phyloP scores from a whole-genome alignment of 2,797 vertebrate species.

The Lepus oiostolus region DNA sequence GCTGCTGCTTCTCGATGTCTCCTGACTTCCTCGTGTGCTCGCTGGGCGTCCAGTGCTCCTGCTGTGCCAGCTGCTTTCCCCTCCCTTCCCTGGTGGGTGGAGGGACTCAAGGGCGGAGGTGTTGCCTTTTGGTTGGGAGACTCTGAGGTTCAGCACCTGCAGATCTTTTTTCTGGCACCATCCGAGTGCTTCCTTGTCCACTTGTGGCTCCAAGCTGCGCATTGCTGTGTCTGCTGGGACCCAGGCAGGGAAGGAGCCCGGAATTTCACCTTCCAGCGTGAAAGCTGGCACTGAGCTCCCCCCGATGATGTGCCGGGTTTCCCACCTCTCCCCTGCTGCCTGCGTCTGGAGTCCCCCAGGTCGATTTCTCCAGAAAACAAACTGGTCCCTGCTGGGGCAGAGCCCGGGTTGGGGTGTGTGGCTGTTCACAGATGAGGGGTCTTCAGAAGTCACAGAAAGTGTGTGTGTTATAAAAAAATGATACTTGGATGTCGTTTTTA shows the following conservation, averaged over 20 bases:
- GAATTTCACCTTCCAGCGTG: neutral
- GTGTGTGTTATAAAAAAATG: too few relatives aligned
- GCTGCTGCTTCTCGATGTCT: neutral
- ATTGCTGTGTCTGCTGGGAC: neutral
- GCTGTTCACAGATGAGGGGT: rapidly evolving
- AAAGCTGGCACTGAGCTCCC: neutral
- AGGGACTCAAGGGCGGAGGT: rapidly evolving
- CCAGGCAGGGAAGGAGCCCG: neutral
- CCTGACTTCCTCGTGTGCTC: neutral
- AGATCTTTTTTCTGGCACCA: rapidly evolving
- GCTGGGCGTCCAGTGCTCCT: neutral
- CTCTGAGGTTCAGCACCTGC: neutral
- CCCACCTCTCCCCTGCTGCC: neutral
- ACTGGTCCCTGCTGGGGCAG: neutral
- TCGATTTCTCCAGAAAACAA: neutral
- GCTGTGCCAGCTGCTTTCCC: rapidly evolving
- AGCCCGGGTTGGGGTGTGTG: neutral
- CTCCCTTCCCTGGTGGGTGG: neutral
- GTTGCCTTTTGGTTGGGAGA: too few relatives aligned
- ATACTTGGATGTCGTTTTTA: too few relatives aligned
- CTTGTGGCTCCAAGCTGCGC: too few relatives aligned
- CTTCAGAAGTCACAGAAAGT: too few relatives aligned
- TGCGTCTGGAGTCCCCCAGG: neutral
- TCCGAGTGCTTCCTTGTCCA: too few relatives aligned
- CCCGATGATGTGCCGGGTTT: neutral